Percentiles rank a stretch among this genome's conserved stretches.
These are phyloP conservation scores for Parnassius mnemosyne DNA, from an alignment of 2,888 invertebrate genomes.

Conservation along the genomic window DNA sequence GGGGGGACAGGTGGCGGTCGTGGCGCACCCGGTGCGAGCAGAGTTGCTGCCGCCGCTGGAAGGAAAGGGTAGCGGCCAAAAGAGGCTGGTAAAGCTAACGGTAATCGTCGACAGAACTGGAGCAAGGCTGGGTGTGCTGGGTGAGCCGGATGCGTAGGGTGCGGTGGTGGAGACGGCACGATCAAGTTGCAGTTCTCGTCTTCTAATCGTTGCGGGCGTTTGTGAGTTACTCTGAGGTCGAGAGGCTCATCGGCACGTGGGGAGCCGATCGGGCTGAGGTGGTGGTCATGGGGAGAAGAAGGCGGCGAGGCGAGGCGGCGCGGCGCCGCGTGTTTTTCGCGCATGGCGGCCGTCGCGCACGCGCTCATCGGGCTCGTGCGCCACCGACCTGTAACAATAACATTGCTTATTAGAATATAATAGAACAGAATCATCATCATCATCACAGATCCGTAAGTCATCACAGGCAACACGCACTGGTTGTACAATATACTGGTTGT, in stretches of 20 bases:
- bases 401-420: background rate
- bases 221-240: slow-evolving; percentile 92
- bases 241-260: slow-evolving; percentile 87
- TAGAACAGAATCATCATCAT: no score
- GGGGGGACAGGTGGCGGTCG: slow-evolving; percentile 64
- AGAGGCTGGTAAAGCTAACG: slow-evolving; percentile 70
- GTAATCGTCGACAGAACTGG: slow-evolving; percentile 71
- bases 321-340: slow-evolving; percentile 95
- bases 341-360: slow-evolving; percentile 86
- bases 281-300: slow-evolving; percentile 64
- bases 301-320: slow-evolving; percentile 87
- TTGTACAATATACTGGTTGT: no score
- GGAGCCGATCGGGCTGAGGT: slow-evolving; percentile 78
- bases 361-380: slow-evolving; percentile 85
- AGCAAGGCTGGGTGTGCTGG: slow-evolving; percentile 78
- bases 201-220: slow-evolving; percentile 86
- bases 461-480: no score
- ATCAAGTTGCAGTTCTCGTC: slow-evolving; percentile 94
- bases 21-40: slow-evolving; percentile 68
- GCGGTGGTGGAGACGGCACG: slow-evolving; percentile 79
- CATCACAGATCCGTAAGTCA: no score
- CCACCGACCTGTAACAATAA: slow-evolving; percentile 74
- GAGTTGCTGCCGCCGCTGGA: slow-evolving; percentile 71
- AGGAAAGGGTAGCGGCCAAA: slow-evolving; percentile 76
- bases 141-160: slow-evolving; percentile 71